Base-by-base conservation (phyloP, 1,140 invertebrate species). In the Brachionus rotundiformis region DNA sequence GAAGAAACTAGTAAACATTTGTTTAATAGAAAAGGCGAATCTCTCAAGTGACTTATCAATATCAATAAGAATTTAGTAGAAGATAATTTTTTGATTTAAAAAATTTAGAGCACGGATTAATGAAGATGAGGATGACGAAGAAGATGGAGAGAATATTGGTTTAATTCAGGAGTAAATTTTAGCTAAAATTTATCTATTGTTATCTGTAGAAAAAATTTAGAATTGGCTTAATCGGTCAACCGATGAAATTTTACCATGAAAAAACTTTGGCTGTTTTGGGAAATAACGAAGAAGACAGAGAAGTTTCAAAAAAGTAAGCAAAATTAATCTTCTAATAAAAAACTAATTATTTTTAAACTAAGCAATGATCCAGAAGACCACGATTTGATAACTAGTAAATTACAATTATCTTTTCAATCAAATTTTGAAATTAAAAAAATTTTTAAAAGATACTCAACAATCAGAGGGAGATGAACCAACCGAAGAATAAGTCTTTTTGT, bases 1-100 rank as follows among this genome's bases (percentile, higher is more conserved):
- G 86, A 86, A 83, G 87, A 88, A 81, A 86, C 87, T 82, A 84
- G 86, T 23, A 63, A 83, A n/a, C 86, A 86, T 85, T 77, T 88
- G 44, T 88, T 87, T 77, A 25, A 59, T 39, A 27, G 47, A 59
- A 73, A 73, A 79, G 44, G 31, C 0, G 25, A 79, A 36, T 39
- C 33, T 59, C 29, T 39, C 23, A 79, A 59, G 47, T 54, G 41
- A 0, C n/a, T 23, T 33, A 39, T 31, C 54, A 63, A 13, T 3
- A 27, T 65, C 81, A 39, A 29, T 59, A 82, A 61, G 63, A 84
- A 29, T 33, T 84, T 16, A n/a, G n/a, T n/a, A n/a, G n/a, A n/a
- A n/a, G n/a, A n/a, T n/a, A n/a, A n/a, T n/a, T n/a, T n/a, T n/a
- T n/a, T n/a, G n/a, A n/a, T n/a, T n/a, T n/a, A n/a, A n/a, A n/a